phyloP scores from a whole-genome alignment of 53 echinoderm and acorn worm genomes.

The Arbacia lixula region DNA sequence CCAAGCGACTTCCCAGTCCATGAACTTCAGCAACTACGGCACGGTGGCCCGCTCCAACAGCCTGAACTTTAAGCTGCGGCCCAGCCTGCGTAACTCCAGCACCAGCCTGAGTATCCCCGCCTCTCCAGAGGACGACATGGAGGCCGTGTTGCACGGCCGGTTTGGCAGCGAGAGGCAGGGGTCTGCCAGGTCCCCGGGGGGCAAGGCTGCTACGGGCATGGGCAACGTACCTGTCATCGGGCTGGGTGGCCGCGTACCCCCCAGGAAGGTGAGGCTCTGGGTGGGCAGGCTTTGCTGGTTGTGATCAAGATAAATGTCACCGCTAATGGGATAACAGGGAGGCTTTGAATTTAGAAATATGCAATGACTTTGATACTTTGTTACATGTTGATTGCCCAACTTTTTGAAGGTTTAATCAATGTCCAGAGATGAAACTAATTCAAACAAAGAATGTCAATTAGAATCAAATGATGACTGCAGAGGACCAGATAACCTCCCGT shows the following conservation, averaged over 20 bases:
- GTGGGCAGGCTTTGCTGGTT: neutral
- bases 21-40: constrained; percentile 76
- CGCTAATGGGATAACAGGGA: too few species aligned
- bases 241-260: constrained; percentile 80
- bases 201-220: constrained; percentile 86
- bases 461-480: too few species aligned
- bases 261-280: constrained; percentile 85
- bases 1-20: constrained; percentile 30
- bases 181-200: constrained; percentile 59
- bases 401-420: too few species aligned
- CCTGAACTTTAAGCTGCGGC: constrained; percentile 82
- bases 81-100: constrained; percentile 68
- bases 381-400: too few species aligned
- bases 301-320: neutral
- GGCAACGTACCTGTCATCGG: constrained; percentile 96
- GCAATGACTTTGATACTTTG: too few species aligned
- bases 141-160: constrained; percentile 74
- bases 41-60: constrained; percentile 88
- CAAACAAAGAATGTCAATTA: too few species aligned
- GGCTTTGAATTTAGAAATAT: too few species aligned
- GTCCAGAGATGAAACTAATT: too few species aligned
- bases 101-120: constrained; percentile 75
- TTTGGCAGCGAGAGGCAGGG: constrained; percentile 74
- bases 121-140: constrained; percentile 85
- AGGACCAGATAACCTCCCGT: too few species aligned